phyloP scores from a whole-genome alignment of 2,888 invertebrate species.

The Lucinisca nassula region DNA sequence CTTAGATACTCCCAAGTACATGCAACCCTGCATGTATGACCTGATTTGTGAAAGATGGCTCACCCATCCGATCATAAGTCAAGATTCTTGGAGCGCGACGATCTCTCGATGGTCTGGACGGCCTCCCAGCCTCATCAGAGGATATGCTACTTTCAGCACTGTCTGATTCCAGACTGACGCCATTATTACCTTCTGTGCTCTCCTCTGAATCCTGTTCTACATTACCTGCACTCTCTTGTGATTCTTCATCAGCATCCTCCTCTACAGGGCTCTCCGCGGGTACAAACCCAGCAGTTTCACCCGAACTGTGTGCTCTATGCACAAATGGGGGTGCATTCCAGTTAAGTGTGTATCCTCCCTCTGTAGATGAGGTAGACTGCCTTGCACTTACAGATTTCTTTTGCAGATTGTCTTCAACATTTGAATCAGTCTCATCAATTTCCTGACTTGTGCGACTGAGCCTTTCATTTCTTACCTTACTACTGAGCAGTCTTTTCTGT shows the following conservation, averaged over 20 bases:
- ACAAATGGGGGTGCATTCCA: background rate
- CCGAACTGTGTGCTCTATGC: background rate
- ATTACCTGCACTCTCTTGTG: background rate
- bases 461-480: background rate
- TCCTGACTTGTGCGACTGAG: background rate
- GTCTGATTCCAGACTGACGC: background rate
- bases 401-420: background rate
- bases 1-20: background rate
- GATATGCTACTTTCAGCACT: background rate
- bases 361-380: background rate
- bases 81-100: background rate
- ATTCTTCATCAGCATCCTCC: background rate
- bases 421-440: background rate
- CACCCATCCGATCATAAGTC: background rate
- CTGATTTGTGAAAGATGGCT: background rate
- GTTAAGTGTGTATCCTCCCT: background rate
- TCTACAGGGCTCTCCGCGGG: background rate
- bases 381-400: background rate
- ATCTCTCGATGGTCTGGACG: background rate
- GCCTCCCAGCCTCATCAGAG: background rate
- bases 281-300: background rate
- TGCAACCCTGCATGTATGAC: background rate
- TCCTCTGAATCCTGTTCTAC: background rate
- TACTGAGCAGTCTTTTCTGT: conserved; percentile 6
- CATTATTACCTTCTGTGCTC: background rate